Evolutionary conservation across 2,113 vertebrate genomes (phyloP).

Genomic region (Brachypodius melanocephalos): DNA sequence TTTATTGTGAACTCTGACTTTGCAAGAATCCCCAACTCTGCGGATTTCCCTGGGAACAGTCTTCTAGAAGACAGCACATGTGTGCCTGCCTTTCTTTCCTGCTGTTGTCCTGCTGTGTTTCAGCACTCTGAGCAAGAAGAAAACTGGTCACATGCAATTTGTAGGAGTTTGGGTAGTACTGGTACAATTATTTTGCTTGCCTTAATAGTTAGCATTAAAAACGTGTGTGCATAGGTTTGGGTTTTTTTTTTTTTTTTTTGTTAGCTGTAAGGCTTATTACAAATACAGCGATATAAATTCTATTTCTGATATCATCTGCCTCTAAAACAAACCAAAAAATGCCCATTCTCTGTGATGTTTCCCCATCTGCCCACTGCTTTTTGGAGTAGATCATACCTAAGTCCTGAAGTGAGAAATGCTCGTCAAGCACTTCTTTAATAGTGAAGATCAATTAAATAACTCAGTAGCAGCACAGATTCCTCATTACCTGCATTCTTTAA

Average conservation of each 20-base stretch:
- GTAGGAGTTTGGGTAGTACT: neutral
- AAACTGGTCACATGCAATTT: conserved; percentile 23
- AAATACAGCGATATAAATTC: neutral
- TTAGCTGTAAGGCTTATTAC: neutral
- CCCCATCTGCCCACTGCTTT: neutral
- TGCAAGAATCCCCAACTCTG: neutral
- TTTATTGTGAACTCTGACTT: conserved; percentile 5
- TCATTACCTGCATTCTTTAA: neutral
- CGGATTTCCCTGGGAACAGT: conserved; percentile 25
- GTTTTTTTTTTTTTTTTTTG: neutral
- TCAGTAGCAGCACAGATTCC: neutral
- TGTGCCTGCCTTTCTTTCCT: conserved; percentile 28
- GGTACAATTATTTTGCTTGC: neutral
- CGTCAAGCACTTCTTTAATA: neutral
- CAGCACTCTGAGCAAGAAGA: conserved; percentile 41
- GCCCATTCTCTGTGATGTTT: neutral
- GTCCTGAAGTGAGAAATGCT: neutral
- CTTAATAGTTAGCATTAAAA: neutral
- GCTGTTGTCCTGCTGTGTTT: conserved; percentile 35
- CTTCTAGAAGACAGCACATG: conserved; percentile 9
- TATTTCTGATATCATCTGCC: neutral
- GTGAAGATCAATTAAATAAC: neutral
- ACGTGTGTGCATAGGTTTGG: neutral
- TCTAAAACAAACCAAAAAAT: fast-evolving
- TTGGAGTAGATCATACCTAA: neutral